These are phyloP conservation scores for Trachymyrmex cornetzi DNA, from an alignment of 1,140 invertebrate genomes.

Conservation along the genomic window DNA sequence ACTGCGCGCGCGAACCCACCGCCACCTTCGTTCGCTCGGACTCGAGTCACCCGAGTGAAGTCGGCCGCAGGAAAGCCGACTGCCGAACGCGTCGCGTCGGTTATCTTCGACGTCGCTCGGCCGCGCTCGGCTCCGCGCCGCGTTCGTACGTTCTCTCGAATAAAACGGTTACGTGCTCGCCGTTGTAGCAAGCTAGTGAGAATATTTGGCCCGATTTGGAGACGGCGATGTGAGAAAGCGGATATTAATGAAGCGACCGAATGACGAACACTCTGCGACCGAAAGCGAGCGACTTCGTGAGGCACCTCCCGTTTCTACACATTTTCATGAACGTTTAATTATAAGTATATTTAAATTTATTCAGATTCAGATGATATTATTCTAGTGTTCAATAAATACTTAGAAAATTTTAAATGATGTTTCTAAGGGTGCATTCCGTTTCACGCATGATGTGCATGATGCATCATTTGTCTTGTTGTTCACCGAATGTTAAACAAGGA, in stretches of 20 bases:
- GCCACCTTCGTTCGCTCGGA: neutral
- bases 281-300: neutral
- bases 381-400: neutral
- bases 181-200: no score
- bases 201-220: slow-evolving; percentile 16
- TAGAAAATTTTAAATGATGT: neutral
- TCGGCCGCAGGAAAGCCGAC: neutral
- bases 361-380: neutral
- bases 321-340: neutral
- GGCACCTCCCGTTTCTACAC: neutral
- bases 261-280: neutral
- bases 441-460: no score
- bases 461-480: no score
- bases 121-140: slow-evolving; percentile 41
- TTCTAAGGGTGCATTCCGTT: no score
- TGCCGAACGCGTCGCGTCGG: neutral
- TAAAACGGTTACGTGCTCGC: neutral
- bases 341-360: neutral
- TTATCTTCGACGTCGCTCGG: slow-evolving; percentile 42
- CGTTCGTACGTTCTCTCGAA: no score
- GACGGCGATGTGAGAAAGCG: neutral
- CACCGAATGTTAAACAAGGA: no score
- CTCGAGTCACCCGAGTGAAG: slow-evolving; percentile 37
- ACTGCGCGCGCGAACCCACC: neutral
- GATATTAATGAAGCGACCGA: neutral